phyloP scores from a whole-genome alignment of 1,140 invertebrate genomes.

The Choristoneura fumiferana region DNA sequence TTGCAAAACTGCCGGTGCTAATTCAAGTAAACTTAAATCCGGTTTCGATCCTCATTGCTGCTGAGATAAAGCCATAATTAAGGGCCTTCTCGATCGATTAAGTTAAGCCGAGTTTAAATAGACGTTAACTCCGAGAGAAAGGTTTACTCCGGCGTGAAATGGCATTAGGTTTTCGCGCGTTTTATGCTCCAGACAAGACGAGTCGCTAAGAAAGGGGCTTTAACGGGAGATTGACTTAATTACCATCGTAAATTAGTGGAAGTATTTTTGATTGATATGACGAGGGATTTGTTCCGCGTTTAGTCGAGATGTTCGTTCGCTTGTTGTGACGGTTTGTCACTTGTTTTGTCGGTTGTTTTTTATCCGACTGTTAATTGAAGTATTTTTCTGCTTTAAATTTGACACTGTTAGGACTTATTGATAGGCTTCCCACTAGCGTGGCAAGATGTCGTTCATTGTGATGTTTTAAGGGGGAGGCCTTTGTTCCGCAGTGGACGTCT shows the following conservation, averaged over 20 bases:
- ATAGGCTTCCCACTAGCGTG: too few relatives aligned
- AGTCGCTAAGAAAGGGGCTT: slow-evolving; percentile 74
- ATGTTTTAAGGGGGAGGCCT: too few relatives aligned
- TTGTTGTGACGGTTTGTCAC: neutral
- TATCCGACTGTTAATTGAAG: neutral
- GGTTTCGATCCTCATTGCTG: slow-evolving; percentile 64
- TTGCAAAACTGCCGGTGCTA: slow-evolving; percentile 24
- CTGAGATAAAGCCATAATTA: slow-evolving; percentile 74
- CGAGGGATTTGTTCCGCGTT: slow-evolving; percentile 40
- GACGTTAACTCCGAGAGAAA: slow-evolving; percentile 75
- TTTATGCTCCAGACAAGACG: slow-evolving; percentile 55
- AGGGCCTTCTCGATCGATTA: slow-evolving; percentile 76
- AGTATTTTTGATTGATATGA: slow-evolving; percentile 64
- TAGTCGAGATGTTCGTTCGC: slow-evolving; percentile 16
- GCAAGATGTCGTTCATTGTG: too few relatives aligned
- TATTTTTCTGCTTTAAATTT: neutral
- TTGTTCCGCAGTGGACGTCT: too few relatives aligned
- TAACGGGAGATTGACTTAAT: slow-evolving; percentile 75
- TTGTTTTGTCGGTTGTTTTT: neutral
- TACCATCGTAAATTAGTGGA: slow-evolving; percentile 64
- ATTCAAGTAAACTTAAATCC: slow-evolving; percentile 52
- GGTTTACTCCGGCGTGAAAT: slow-evolving; percentile 75
- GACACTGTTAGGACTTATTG: too few relatives aligned
- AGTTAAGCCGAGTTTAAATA: slow-evolving; percentile 76
- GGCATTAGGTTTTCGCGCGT: slow-evolving; percentile 75